Evolutionary conservation across 2,797 vertebrate genomes (phyloP).

Genomic region (Hapalemur alaotrensis): DNA sequence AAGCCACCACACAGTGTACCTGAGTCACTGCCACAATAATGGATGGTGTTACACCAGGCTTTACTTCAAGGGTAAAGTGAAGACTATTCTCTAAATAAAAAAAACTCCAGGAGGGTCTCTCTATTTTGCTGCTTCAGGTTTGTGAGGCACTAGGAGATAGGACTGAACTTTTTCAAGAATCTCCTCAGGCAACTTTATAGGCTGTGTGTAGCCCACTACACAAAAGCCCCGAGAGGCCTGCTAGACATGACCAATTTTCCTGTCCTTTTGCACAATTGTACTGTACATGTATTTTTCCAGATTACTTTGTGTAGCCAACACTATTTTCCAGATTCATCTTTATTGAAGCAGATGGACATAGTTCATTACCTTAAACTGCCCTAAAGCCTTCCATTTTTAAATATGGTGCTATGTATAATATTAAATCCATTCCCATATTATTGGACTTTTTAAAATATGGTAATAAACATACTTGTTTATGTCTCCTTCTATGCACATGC

Average conservation of each 20-base stretch:
- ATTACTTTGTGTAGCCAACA: neutral
- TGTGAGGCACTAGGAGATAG: neutral
- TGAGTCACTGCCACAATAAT: slow-evolving; percentile 42
- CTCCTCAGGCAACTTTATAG: neutral
- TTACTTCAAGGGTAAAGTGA: slow-evolving; percentile 19
- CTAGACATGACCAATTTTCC: neutral
- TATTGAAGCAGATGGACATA: neutral
- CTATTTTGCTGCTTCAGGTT: neutral
- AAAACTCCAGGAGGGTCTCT: neutral
- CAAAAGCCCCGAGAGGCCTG: neutral
- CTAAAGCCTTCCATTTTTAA: neutral
- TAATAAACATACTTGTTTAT: neutral
- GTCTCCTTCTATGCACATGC: neutral
- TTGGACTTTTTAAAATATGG: neutral
- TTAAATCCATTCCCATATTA: neutral
- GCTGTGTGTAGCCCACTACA: neutral
- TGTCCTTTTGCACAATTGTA: neutral
- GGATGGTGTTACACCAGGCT: neutral
- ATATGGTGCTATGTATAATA: neutral
- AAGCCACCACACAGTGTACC: slow-evolving; percentile 19
- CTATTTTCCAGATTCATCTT: neutral
- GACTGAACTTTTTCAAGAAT: neutral
- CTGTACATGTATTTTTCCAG: neutral
- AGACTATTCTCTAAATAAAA: neutral
- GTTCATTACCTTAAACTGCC: neutral